phyloP scores from a whole-genome alignment of 1,140 invertebrate genomes.

The Wasmannia auropunctata region DNA sequence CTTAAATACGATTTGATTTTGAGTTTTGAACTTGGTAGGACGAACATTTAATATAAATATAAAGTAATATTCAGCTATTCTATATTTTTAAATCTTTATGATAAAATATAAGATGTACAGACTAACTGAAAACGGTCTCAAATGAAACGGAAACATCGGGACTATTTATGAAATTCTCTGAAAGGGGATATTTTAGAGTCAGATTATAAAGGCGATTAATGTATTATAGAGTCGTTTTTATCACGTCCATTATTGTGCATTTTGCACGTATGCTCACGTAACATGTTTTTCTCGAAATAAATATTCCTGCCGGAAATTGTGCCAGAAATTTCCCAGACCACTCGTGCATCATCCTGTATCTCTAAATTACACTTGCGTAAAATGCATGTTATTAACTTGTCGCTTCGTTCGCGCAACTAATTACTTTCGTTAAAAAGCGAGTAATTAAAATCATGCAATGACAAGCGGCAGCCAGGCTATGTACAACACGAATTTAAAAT shows the following conservation, averaged over 20 bases:
- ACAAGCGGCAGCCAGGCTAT: neutral
- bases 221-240: constrained; percentile 3
- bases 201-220: neutral
- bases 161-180: neutral
- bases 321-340: constrained; percentile 13
- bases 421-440: constrained; percentile 36
- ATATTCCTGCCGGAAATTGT: neutral
- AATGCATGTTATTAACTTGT: constrained; percentile 40
- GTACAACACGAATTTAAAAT: neutral
- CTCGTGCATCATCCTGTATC: constrained; percentile 20
- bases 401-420: constrained; percentile 22
- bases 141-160: neutral
- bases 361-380: constrained; percentile 40
- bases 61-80: neutral
- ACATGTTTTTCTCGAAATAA: constrained; percentile 5
- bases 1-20: neutral
- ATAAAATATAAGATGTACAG: neutral
- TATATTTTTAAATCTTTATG: neutral
- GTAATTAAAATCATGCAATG: constrained; percentile 11
- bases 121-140: neutral
- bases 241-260: neutral
- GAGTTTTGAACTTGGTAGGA: neutral
- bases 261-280: neutral
- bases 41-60: neutral
- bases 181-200: neutral